Evolutionary conservation across 1,140 invertebrate genomes (phyloP), one percentile per base, ranked within the genome.

Genomic region (Acromyrmex heyeri): DNA sequence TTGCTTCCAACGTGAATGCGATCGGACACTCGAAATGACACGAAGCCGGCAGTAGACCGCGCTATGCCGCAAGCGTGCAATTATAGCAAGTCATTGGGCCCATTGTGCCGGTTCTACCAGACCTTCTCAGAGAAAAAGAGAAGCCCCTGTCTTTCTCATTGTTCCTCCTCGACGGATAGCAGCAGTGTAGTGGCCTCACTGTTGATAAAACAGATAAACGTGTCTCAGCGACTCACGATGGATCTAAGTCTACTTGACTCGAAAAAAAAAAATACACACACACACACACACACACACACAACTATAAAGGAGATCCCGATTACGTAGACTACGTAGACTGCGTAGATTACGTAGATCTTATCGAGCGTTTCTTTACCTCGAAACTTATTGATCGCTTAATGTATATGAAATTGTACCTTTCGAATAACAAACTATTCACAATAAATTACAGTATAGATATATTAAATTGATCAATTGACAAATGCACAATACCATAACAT

Each of bases 121-220:
- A 59, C 85, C 87, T 65, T 65, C 79, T 75, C 69, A 27, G 67
- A 61, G 69, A 83, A 75, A 73, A 69, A 73, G 69, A 83, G 69
- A 83, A 78, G 55, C 59, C 44, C 62, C 67, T 70, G 70, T 81
- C 70, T 38, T 34, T 30, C n/a, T 70, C 79, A 86, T 86, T 78
- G 78, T 88, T 81, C 34, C 67, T 77, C 57, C 50, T 21, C 27
- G 59, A 27, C 69, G 64, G 59, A 53, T 12, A 55, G 81, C 73
- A 73, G n/a, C 55, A 62, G n/a, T 75, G 30, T 89, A 88, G 82
- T 87, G 86, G 89, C 55, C 38, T 48, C 67, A 87, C 85, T 91
- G 77, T 92, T 89, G 87, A 92, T 91, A 92, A 92, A 92, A 91
- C 79, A 87, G 89, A 92, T 91, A 91, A 91, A 91, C 61, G 82